Evolutionary conservation across 2,888 invertebrate species (phyloP).

Genomic region (Cybosia mesomella): DNA sequence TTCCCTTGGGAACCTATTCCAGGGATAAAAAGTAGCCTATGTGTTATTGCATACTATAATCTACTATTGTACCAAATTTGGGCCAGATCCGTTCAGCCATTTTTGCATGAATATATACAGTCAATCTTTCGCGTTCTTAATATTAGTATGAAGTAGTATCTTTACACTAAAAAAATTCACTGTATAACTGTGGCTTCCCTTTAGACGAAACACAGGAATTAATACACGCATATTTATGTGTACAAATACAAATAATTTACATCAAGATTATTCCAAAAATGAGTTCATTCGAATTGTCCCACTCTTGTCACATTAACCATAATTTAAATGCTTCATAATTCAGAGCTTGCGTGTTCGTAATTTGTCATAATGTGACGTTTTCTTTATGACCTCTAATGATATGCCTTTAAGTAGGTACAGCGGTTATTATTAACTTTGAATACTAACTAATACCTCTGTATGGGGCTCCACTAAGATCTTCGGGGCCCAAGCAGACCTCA

Average conservation of each 20-base stretch:
- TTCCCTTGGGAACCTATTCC: too few relatives aligned
- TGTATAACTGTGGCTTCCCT: too few relatives aligned
- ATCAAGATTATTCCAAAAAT: neutral
- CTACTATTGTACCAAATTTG: too few relatives aligned
- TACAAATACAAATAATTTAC: neutral
- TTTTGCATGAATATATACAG: too few relatives aligned
- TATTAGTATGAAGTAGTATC: too few relatives aligned
- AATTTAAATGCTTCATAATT: constrained; percentile 22
- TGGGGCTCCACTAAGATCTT: neutral
- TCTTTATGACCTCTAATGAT: constrained; percentile 6
- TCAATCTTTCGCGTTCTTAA: too few relatives aligned
- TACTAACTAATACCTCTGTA: neutral
- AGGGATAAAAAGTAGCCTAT: too few relatives aligned
- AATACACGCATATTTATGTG: neutral
- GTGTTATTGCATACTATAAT: too few relatives aligned
- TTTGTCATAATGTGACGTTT: constrained; percentile 6
- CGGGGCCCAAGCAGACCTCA: neutral
- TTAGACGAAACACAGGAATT: neutral
- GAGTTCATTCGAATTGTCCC: neutral
- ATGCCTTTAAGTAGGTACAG: neutral
- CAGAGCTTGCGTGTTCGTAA: constrained; percentile 20
- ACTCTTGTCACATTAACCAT: constrained; percentile 12
- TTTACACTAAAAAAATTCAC: too few relatives aligned
- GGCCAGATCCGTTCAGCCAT: too few relatives aligned
- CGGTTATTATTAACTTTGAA: constrained; percentile 1